Conservation (phyloP, 2,113 vertebrate genomes). For the Odontophorus gujanensis region DNA sequence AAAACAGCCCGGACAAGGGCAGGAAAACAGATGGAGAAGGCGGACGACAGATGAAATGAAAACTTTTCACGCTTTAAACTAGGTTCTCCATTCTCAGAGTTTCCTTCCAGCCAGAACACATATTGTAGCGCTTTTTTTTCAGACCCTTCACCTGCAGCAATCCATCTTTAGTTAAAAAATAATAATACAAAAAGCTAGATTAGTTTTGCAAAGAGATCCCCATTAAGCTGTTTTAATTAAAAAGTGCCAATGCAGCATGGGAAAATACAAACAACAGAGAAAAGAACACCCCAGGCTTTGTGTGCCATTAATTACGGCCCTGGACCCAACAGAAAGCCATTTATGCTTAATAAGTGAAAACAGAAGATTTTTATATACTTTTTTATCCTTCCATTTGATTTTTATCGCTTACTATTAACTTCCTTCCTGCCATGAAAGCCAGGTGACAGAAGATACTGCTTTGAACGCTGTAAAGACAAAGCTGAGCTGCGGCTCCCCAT, state of each 20-base stretch:
- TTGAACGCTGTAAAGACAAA: background rate
- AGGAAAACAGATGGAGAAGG: background rate
- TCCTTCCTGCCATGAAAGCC: slow-evolving; percentile 39
- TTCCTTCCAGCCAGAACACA: slow-evolving; percentile 23
- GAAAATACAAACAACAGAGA: slow-evolving; percentile 57
- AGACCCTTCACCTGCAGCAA: slow-evolving; percentile 68
- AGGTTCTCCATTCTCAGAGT: slow-evolving; percentile 2
- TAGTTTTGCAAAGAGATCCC: slow-evolving; percentile 61
- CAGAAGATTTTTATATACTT: background rate
- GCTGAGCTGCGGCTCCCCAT: background rate
- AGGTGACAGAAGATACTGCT: slow-evolving; percentile 16
- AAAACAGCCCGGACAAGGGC: slow-evolving; percentile 2
- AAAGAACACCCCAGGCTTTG: slow-evolving; percentile 40
- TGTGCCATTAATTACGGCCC: background rate
- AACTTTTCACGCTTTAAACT: background rate
- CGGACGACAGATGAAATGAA: background rate
- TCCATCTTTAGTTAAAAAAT: slow-evolving; percentile 66
- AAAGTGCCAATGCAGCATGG: slow-evolving; percentile 71
- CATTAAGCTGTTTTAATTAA: slow-evolving; percentile 66
- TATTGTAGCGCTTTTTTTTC: slow-evolving; percentile 9
- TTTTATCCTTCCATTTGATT: slow-evolving; percentile 33
- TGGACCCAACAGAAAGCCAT: slow-evolving; percentile 24
- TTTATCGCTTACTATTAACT: slow-evolving; percentile 27
- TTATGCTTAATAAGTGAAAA: slow-evolving; percentile 24
- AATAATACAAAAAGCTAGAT: slow-evolving; percentile 71